Conservation (phyloP, 1,140 invertebrate species). For the Lasioglossum baleicum region DNA sequence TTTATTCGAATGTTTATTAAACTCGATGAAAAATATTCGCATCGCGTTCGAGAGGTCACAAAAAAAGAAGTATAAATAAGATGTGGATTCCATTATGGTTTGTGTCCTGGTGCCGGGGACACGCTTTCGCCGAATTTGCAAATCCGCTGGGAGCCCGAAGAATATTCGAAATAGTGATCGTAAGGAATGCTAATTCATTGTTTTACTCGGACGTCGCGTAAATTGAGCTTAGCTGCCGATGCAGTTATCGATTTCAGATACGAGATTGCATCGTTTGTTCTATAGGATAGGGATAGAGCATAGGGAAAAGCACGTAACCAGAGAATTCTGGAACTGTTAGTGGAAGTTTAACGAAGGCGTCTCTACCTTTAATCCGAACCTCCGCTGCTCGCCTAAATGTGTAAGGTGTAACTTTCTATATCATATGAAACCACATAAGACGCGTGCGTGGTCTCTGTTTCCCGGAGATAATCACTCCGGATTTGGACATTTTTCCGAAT, state of each 20-base stretch:
- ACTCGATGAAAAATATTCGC: no score
- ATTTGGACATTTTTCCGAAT: no score
- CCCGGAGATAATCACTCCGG: no score
- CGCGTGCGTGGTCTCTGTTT: not conserved
- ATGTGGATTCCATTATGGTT: no score
- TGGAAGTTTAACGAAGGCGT: not conserved
- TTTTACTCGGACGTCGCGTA: not conserved
- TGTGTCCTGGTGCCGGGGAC: not conserved
- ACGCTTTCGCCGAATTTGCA: not conserved
- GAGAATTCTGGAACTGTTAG: not conserved
- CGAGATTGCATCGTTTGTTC: not conserved
- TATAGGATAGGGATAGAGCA: slow-evolving; percentile 1
- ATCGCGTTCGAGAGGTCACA: no score
- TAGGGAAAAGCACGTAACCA: not conserved
- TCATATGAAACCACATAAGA: not conserved
- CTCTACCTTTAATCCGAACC: slow-evolving; percentile 4
- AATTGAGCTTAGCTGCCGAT: not conserved
- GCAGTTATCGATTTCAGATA: slow-evolving; percentile 38
- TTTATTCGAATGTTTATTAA: no score
- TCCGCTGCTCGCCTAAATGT: not conserved
- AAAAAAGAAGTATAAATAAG: no score
- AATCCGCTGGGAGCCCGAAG: not conserved
- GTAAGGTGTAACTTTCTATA: not conserved
- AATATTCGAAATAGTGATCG: slow-evolving; percentile 8
- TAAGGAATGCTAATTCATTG: slow-evolving; percentile 3